Percentiles rank a stretch among this genome's conserved stretches.
phyloP scores from a whole-genome alignment of 2,888 invertebrate species.

The Opisthograptis luteolata region DNA sequence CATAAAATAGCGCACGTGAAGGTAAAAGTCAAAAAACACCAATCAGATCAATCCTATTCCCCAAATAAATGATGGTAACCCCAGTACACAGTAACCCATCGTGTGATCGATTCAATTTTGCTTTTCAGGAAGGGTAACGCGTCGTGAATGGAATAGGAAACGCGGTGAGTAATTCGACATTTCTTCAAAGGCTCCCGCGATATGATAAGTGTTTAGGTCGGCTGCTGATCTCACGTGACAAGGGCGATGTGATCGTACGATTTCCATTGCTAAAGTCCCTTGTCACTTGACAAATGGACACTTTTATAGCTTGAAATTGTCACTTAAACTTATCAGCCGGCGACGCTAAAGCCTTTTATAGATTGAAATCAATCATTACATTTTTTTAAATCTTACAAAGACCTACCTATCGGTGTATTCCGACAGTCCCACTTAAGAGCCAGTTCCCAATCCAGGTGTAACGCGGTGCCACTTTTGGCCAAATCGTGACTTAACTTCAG shows the following conservation, averaged over 20 bases:
- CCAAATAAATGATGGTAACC: slow-evolving; percentile 21
- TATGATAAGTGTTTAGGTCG: slow-evolving; percentile 11
- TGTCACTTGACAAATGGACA: slow-evolving; percentile 3
- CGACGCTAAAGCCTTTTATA: too few species aligned
- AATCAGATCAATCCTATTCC: slow-evolving; percentile 2
- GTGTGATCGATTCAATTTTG: slow-evolving; percentile 25
- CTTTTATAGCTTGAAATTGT: too few species aligned
- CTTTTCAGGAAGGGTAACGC: slow-evolving; percentile 15
- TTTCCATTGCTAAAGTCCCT: not conserved
- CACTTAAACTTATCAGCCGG: too few species aligned
- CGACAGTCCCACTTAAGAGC: too few species aligned
- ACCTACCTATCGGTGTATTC: too few species aligned
- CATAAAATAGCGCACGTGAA: too few species aligned
- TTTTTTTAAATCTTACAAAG: too few species aligned
- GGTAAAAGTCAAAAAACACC: slow-evolving; percentile 35
- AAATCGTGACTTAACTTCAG: too few species aligned
- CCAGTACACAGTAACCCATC: slow-evolving; percentile 6
- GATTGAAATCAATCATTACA: too few species aligned
- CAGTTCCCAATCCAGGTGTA: too few species aligned
- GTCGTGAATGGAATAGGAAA: slow-evolving; percentile 22
- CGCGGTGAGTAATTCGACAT: slow-evolving; percentile 10
- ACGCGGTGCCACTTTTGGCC: too few species aligned
- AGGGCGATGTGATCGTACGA: not conserved
- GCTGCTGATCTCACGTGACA: slow-evolving; percentile 9
- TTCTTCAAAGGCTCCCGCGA: slow-evolving; percentile 11